Base-by-base conservation (phyloP, 2,113 vertebrate genomes). In the Rhea pennata region DNA sequence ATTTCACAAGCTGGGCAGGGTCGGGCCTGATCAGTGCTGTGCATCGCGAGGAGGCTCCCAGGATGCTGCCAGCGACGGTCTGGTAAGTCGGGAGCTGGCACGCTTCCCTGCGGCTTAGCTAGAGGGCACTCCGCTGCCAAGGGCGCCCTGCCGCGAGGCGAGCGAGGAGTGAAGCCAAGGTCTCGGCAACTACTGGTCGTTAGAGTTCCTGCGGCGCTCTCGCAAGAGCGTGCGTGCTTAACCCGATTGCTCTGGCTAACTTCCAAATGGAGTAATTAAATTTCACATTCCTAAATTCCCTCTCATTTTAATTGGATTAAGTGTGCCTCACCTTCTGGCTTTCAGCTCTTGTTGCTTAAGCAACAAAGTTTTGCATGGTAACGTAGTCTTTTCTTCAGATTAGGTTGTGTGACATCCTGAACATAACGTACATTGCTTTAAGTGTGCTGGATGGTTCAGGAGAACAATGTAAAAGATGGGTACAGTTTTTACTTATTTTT, bases 191-290 rank as follows among this genome's bases (percentile, higher is more conserved):
- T 36, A 44, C 9, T 29, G 33, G 53, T 64, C 53, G 4, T 44
- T 62, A 29, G 84, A 72, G 66, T 48, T 96, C 67, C 76, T 4
- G 0, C 23, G 48, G 31, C 46, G 13, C 69, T 67, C 77, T 59
- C 54, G 54, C 15, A 5, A 10, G 64, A 73, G 24, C 13, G 5
- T 16, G 44, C n/a, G 56, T 83, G 85, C 77, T 92, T 81, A 93
- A 88, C 76, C 83, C 58, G 48, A 0, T 16, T 22, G 62, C 56
- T 48, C 80, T 96, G 93, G 88, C 83, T 29, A 0, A 27, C 20
- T 88, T 87, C 93, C 92, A 95, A 72, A 54, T 22, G 31, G 11
- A 78, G 62, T 76, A 90, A 94, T 93, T 93, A 87, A 93, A 78
- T 87, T 72, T 29, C 75, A 31, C 58, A 8, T 82, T 82, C 83